Conservation (phyloP, 1,140 invertebrate genomes). For the Mylabris phalerata region DNA sequence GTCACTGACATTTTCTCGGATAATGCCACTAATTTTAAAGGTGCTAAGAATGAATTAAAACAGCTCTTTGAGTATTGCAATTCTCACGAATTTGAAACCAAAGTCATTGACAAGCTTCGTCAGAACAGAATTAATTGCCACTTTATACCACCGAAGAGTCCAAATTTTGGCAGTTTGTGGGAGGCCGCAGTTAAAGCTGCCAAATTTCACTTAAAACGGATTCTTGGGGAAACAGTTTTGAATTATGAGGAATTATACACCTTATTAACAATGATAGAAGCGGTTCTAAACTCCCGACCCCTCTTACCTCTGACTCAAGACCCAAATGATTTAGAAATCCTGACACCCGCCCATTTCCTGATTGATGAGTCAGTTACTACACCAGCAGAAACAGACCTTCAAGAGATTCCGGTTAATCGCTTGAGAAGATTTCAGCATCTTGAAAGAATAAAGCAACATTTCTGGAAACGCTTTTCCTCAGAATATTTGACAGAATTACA, state of each 20-base stretch:
- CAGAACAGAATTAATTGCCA: background rate
- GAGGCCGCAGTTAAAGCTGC: background rate
- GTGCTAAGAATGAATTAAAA: background rate
- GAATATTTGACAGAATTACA: constrained; percentile 37
- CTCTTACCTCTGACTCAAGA: constrained; percentile 21
- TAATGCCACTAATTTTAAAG: constrained; percentile 1
- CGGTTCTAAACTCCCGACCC: background rate
- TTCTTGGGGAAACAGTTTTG: constrained; percentile 11
- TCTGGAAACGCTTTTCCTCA: constrained; percentile 36
- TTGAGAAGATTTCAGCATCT: constrained; percentile 26
- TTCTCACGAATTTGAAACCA: background rate
- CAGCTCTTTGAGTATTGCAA: background rate
- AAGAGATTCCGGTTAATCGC: constrained; percentile 10
- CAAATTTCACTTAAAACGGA: constrained; percentile 6
- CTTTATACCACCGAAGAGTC: background rate
- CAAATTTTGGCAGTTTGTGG: constrained; percentile 6
- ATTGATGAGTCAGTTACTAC: constrained; percentile 26
- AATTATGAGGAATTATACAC: constrained; percentile 23
- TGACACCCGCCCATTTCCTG: constrained; percentile 35
- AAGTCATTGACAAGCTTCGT: background rate
- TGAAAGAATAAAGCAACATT: constrained; percentile 30
- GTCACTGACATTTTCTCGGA: background rate
- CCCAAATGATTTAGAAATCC: constrained; percentile 24
- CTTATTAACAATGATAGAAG: constrained; percentile 8
- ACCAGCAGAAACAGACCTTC: constrained; percentile 29